Evolutionary conservation across 2,888 invertebrate genomes (phyloP).

Genomic region (Orchestes rusci): DNA sequence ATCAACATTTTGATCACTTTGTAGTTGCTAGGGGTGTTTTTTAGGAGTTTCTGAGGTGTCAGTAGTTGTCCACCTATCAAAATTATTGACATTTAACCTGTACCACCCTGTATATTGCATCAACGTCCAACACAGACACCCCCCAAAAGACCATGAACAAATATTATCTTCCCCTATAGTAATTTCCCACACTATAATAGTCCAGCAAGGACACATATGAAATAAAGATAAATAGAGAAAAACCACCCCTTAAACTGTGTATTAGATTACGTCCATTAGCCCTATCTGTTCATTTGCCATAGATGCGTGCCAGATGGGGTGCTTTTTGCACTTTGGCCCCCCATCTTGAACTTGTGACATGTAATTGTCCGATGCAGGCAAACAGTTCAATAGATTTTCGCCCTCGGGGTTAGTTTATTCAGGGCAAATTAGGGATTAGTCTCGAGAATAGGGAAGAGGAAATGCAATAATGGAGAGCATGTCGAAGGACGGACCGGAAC

Average conservation of each 20-base stretch:
- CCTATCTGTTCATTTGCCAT: conserved; percentile 31
- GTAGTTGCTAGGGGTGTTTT: no score
- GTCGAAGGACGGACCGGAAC: neutral
- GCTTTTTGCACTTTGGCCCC: conserved; percentile 11
- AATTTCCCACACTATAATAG: no score
- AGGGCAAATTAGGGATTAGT: conserved; percentile 12
- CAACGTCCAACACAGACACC: no score
- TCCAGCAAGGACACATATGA: no score
- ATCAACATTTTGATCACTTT: no score
- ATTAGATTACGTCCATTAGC: conserved; percentile 39
- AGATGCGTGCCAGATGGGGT: conserved; percentile 18
- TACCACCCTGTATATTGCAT: no score
- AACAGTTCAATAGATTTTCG: conserved; percentile 17
- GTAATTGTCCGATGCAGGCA: conserved; percentile 15
- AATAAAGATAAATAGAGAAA: conserved; percentile 19
- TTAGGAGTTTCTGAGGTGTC: no score
- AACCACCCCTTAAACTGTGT: conserved; percentile 32
- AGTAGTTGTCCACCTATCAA: no score
- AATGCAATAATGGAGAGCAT: conserved; percentile 9
- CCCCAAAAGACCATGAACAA: no score
- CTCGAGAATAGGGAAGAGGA: conserved; percentile 12
- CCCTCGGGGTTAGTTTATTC: conserved; percentile 9
- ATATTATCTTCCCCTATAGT: no score
- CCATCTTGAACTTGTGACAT: no score
- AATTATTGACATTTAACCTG: no score